These are phyloP conservation scores for Lycaena phlaeas DNA, from an alignment of 2,888 invertebrate genomes.

Conservation along the genomic window DNA sequence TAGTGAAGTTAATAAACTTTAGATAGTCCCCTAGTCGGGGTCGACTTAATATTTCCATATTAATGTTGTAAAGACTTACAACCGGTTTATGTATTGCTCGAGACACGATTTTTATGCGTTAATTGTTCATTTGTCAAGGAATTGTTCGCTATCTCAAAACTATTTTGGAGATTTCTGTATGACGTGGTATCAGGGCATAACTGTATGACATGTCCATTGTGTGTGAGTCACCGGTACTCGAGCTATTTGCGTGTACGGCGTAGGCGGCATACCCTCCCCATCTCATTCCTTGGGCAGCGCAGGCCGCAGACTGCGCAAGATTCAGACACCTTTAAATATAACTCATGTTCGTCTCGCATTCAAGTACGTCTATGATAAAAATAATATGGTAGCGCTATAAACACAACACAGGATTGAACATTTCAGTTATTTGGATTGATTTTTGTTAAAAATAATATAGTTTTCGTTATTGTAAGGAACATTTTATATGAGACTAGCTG, in stretches of 20 bases:
- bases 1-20: constrained; percentile 10
- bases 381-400: too few relatives aligned
- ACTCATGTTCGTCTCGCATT: background rate
- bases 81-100: constrained; percentile 40
- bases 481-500: too few relatives aligned
- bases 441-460: too few relatives aligned
- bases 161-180: background rate
- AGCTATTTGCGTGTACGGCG: background rate
- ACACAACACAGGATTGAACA: too few relatives aligned
- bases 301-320: constrained; percentile 3
- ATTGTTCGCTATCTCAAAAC: too few relatives aligned
- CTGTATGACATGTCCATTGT: background rate
- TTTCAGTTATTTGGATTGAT: too few relatives aligned
- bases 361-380: background rate
- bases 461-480: too few relatives aligned
- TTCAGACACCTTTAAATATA: constrained; percentile 2
- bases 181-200: background rate
- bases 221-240: background rate
- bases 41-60: constrained; percentile 34
- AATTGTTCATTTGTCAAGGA: background rate
- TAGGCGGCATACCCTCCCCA: too few relatives aligned
- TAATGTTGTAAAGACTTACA: constrained; percentile 32
- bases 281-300: too few relatives aligned
- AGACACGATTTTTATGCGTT: constrained; percentile 2
- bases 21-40: constrained; percentile 1